These are phyloP conservation scores for Macropodus opercularis DNA, from an alignment of 2,797 vertebrate genomes.

Conservation along the genomic window DNA sequence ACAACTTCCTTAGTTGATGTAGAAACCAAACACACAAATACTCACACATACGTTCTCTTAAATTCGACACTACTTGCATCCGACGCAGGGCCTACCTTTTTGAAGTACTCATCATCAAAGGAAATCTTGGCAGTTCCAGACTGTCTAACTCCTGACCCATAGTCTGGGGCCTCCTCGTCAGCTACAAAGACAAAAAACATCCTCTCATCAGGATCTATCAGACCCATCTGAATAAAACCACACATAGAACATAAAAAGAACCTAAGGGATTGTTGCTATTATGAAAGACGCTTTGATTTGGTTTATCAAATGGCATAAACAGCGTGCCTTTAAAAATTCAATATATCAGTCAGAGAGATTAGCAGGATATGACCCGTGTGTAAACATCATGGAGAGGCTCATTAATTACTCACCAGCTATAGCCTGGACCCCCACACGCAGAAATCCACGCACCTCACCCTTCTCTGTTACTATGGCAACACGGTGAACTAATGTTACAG, in stretches of 20 bases:
- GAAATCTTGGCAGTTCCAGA: constrained; percentile 99
- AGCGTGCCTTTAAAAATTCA: neutral
- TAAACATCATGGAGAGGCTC: constrained; percentile 14
- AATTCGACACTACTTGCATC: constrained; percentile 28
- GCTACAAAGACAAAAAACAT: constrained; percentile 77
- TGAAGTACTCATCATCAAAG: constrained; percentile 96
- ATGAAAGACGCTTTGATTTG: neutral
- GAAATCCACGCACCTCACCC: constrained; percentile 94
- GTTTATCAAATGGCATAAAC: neutral
- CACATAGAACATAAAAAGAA: constrained; percentile 15
- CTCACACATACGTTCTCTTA: constrained; percentile 1
- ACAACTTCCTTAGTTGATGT: neutral
- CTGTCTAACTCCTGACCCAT: constrained; percentile 96
- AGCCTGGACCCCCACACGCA: constrained; percentile 96
- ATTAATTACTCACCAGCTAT: constrained; percentile 90
- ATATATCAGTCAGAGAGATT: neutral
- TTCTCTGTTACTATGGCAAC: constrained; percentile 98
- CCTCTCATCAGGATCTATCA: constrained; percentile 47
- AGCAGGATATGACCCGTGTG: constrained; percentile 13
- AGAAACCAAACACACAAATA: too few species aligned
- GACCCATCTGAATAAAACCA: constrained; percentile 16
- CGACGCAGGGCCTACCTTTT: constrained; percentile 83
- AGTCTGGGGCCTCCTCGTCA: constrained; percentile 98
- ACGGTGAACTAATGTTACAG: constrained; percentile 94
- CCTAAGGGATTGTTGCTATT: constrained; percentile 16